Base-by-base conservation (phyloP, 2,888 invertebrate species). In the Calephelis perditalis region DNA sequence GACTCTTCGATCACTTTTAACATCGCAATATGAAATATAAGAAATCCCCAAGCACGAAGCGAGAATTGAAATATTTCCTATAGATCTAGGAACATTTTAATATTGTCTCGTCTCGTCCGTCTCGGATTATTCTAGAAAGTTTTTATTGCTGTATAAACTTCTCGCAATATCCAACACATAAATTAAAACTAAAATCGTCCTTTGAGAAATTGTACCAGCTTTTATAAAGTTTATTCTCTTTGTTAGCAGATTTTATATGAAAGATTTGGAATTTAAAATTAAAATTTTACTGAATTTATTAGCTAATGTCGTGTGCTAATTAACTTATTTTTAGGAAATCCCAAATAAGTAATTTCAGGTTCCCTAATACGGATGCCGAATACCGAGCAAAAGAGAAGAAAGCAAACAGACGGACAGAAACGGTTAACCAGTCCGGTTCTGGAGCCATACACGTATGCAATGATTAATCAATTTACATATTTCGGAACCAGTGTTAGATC, bases 191-290 rank as follows among this genome's bases (percentile, higher is more conserved):
- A 49, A 49, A 49, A 49, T 49, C 26, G 5, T 49, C 15, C 26
- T 67, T 68, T 65, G 60, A 35, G 40, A 45, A 52, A 11, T 26
- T 10, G 49, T 26, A 15, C 12, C 12, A 26, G 40, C 9, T 56
- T 56, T 43, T 43, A 43, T 15, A 15, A 43, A 43, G 12, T 12
- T 44, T 12, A 7, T 40, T 40, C 40, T 56, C 40, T 56, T 15
- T 56, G 11, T 45, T 35, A 35, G 45, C 8, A 6, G 7, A 26
- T 12, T 26, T 10, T 15, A 35, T 40, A 8, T 40, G 7, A 7
- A 40, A 40, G 6, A 40, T 7, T 40, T 40, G 40, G 2, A 40
- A 8, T 40, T 40, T 40, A 40, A 40, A 40, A 40, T 40, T 7
- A 40, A 40, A 5, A 40, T 40, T 40, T 8, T 40, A 7, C 4